phyloP scores from a whole-genome alignment of 1,140 invertebrate species.

The Cepaea nemoralis region DNA sequence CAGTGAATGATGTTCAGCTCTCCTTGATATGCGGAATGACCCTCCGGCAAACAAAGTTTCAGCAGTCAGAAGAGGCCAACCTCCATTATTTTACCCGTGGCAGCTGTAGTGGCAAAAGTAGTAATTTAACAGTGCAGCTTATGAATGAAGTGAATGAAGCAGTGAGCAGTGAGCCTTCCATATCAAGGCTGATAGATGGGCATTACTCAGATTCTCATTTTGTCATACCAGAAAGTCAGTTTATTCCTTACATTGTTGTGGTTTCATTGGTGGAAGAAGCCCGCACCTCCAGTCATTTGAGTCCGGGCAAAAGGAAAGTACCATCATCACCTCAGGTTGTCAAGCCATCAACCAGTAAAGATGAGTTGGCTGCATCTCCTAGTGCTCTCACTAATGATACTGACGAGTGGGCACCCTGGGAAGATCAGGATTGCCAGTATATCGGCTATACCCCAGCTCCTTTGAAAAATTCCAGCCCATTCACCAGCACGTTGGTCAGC shows the following conservation, averaged over 20 bases:
- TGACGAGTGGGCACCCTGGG: slow-evolving; percentile 44
- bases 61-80: slow-evolving; percentile 40
- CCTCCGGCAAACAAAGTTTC: slow-evolving; percentile 53
- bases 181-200: slow-evolving; percentile 43
- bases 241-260: slow-evolving; percentile 38
- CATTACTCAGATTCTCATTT: slow-evolving; percentile 24
- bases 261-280: slow-evolving; percentile 49
- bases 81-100: background rate
- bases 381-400: slow-evolving; percentile 20
- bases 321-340: background rate
- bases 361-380: slow-evolving; percentile 1
- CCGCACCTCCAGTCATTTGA: slow-evolving; percentile 62
- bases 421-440: slow-evolving; percentile 65
- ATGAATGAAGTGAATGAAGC: slow-evolving; percentile 78
- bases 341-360: slow-evolving; percentile 31
- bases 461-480: slow-evolving; percentile 27
- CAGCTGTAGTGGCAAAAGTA: background rate
- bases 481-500: background rate
- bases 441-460: slow-evolving; percentile 60
- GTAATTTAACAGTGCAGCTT: slow-evolving; percentile 73
- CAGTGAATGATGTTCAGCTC: slow-evolving; percentile 47
- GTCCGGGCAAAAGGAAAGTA: slow-evolving; percentile 14
- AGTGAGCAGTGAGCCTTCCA: slow-evolving; percentile 66
- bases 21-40: slow-evolving; percentile 66
- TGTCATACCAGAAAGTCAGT: slow-evolving; percentile 25